Evolutionary conservation across 2,113 vertebrate genomes (phyloP).

Genomic region (Otis tarda): DNA sequence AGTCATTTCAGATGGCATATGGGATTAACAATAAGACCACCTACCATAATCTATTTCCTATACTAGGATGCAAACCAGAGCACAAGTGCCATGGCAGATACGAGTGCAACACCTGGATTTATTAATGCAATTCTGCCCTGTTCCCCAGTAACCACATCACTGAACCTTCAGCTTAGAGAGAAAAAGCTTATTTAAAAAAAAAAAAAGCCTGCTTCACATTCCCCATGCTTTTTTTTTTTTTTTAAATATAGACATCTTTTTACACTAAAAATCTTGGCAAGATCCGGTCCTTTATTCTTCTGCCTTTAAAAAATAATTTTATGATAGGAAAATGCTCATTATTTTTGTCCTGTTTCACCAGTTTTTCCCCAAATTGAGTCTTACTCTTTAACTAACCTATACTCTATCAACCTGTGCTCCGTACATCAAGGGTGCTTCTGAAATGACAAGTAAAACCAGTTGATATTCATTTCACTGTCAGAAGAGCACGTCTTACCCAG

Average conservation of each 20-base stretch:
- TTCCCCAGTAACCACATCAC: neutral
- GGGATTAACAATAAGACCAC: neutral
- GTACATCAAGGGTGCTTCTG: neutral
- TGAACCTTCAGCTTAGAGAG: neutral
- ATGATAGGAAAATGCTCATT: neutral
- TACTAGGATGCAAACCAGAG: neutral
- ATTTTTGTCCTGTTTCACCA: neutral
- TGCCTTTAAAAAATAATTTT: neutral
- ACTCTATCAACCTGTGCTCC: neutral
- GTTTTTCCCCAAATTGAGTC: neutral
- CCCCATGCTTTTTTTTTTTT: rapidly evolving
- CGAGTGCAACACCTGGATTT: neutral
- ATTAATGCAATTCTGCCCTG: neutral
- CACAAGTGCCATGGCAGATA: neutral
- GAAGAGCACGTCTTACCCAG: neutral
- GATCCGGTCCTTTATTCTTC: neutral
- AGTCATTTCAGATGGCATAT: neutral
- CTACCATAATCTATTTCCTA: neutral
- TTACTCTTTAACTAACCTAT: neutral
- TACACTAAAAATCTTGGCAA: neutral
- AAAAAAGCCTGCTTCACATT: neutral
- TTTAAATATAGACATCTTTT: neutral
- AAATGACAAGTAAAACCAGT: neutral
- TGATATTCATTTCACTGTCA: neutral
- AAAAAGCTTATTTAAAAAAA: neutral